Evolutionary conservation across 2,113 vertebrate species (phyloP).

Genomic region (Dermatemys mawii): DNA sequence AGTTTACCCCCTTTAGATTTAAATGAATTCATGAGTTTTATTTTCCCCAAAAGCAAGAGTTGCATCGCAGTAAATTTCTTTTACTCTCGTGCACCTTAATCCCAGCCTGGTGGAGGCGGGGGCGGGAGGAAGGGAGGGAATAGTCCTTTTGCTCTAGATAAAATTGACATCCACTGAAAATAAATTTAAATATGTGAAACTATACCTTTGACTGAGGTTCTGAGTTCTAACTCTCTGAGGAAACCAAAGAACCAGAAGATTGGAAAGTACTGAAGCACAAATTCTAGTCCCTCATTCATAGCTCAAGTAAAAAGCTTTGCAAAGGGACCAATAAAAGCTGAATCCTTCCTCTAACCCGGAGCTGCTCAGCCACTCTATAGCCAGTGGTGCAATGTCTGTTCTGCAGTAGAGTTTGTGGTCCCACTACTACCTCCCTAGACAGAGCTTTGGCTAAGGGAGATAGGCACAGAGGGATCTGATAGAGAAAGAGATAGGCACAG

Average conservation of each 20-base stretch:
- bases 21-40: background rate
- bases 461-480: background rate
- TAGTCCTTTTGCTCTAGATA: background rate
- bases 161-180: fast-evolving
- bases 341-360: background rate
- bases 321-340: background rate
- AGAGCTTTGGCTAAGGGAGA: background rate
- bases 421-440: background rate
- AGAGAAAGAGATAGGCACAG: background rate
- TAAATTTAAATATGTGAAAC: background rate
- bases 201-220: background rate
- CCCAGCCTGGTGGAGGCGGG: background rate
- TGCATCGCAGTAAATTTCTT: background rate
- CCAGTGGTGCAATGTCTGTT: background rate
- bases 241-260: background rate
- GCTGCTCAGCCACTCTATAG: background rate
- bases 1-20: background rate
- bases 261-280: background rate
- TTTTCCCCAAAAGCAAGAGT: background rate
- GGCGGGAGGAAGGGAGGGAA: background rate
- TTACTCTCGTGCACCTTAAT: fast-evolving
- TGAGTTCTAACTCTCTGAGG: background rate
- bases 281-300: background rate
- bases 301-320: background rate
- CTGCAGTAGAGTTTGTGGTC: background rate